A percentile compares a stretch with the other conserved stretches of the same genome.
These are phyloP conservation scores for Sitodiplosis mosellana DNA, from an alignment of 1,140 invertebrate genomes.

Conservation along the genomic window DNA sequence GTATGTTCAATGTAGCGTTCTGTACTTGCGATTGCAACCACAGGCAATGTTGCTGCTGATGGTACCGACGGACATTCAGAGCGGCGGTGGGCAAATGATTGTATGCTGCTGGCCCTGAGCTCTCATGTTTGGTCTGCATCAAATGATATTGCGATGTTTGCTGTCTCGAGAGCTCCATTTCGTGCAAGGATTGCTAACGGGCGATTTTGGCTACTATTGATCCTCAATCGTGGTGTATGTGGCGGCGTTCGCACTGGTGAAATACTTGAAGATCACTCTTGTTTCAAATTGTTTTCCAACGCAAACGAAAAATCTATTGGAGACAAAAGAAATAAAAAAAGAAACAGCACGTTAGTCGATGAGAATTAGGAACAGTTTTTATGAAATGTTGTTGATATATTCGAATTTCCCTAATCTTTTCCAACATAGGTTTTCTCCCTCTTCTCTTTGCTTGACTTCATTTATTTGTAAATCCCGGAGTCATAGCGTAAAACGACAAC, in stretches of 20 bases:
- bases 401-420: too few relatives aligned
- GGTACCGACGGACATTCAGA: constrained; percentile 4
- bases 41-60: constrained; percentile 10
- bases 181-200: constrained; percentile 7
- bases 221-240: constrained; percentile 46
- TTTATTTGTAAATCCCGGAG: too few relatives aligned
- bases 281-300: constrained; percentile 32
- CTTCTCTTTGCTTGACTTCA: too few relatives aligned
- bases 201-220: constrained; percentile 22
- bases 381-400: too few relatives aligned
- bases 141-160: constrained; percentile 2
- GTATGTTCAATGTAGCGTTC: constrained; percentile 1
- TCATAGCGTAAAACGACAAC: too few relatives aligned
- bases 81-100: constrained; percentile 6
- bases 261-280: constrained; percentile 36
- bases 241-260: constrained; percentile 51
- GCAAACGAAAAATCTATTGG: constrained; percentile 30
- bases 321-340: constrained; percentile 5
- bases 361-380: too few relatives aligned
- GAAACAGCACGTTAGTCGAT: too few relatives aligned
- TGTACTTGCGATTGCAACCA: constrained; percentile 10
- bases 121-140: constrained; percentile 9
- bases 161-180: constrained; percentile 8
- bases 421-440: too few relatives aligned
- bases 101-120: constrained; percentile 6